These are phyloP conservation scores for Galerucella calmariensis DNA, from an alignment of 2,888 invertebrate species.

Conservation along the genomic window DNA sequence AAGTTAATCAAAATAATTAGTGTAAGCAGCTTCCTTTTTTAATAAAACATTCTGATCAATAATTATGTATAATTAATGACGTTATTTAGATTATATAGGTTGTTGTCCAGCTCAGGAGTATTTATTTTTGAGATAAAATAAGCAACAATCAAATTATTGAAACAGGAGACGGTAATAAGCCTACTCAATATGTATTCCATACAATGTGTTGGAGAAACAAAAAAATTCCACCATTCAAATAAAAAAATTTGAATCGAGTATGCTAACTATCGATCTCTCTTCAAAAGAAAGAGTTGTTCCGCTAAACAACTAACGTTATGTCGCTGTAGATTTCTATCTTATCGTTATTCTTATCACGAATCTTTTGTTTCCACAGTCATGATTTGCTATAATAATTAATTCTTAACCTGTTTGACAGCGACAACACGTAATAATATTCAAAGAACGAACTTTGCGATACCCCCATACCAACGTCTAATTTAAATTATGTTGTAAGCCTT, in stretches of 20 bases:
- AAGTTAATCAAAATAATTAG: no score
- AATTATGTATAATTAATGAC: no score
- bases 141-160: neutral
- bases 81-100: no score
- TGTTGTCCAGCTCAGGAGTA: neutral
- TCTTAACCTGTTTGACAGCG: conserved; percentile 36
- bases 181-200: no score
- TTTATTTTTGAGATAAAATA: neutral
- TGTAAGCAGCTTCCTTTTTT: no score
- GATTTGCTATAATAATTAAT: conserved; percentile 44
- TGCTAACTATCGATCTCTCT: conserved; percentile 15
- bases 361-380: conserved; percentile 46
- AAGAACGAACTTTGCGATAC: conserved; percentile 33
- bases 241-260: neutral
- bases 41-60: no score
- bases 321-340: conserved; percentile 43
- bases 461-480: conserved; percentile 16
- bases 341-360: conserved; percentile 46
- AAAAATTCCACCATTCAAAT: neutral
- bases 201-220: neutral
- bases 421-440: conserved; percentile 39
- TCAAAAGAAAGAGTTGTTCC: conserved; percentile 37
- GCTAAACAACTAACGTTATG: conserved; percentile 33
- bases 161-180: neutral
- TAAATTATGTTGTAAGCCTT: conserved; percentile 24